A percentile compares a stretch with the other conserved stretches of the same genome.
These are phyloP conservation scores for Rhagium mordax DNA, from an alignment of 2,888 invertebrate genomes.

Conservation along the genomic window DNA sequence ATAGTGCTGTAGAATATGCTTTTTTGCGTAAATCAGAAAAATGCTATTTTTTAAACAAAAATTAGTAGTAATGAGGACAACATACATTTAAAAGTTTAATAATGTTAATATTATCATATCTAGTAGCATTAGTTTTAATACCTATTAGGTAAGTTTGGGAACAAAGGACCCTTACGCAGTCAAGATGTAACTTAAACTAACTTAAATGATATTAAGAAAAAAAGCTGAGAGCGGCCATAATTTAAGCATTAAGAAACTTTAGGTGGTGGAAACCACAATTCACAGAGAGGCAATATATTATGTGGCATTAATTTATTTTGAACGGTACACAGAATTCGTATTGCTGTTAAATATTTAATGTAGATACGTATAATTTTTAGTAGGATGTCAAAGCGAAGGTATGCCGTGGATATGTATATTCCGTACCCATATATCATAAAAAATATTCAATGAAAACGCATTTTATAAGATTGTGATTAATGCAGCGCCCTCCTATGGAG, in stretches of 20 bases:
- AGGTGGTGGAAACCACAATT: background rate
- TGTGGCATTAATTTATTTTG: background rate
- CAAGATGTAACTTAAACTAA: too few relatives aligned
- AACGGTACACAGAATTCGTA: background rate
- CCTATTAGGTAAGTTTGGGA: too few relatives aligned
- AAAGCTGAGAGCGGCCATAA: background rate
- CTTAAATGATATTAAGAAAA: background rate
- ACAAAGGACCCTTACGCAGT: too few relatives aligned
- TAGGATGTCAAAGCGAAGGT: background rate
- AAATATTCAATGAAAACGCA: conserved; percentile 17
- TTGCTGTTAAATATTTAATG: background rate
- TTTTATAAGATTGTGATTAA: conserved; percentile 16
- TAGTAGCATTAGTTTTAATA: too few relatives aligned
- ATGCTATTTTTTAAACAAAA: too few relatives aligned
- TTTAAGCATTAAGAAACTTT: background rate
- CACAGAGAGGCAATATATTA: background rate
- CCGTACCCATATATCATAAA: conserved; percentile 5
- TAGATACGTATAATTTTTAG: background rate
- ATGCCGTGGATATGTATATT: background rate
- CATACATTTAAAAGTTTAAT: too few relatives aligned
- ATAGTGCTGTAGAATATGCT: too few relatives aligned
- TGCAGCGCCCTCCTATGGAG: conserved; percentile 9
- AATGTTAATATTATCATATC: too few relatives aligned
- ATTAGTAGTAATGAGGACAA: too few relatives aligned
- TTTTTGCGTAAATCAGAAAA: too few relatives aligned